phyloP scores from a whole-genome alignment of 2,797 vertebrate species.

The Rhinoraja longicauda region DNA sequence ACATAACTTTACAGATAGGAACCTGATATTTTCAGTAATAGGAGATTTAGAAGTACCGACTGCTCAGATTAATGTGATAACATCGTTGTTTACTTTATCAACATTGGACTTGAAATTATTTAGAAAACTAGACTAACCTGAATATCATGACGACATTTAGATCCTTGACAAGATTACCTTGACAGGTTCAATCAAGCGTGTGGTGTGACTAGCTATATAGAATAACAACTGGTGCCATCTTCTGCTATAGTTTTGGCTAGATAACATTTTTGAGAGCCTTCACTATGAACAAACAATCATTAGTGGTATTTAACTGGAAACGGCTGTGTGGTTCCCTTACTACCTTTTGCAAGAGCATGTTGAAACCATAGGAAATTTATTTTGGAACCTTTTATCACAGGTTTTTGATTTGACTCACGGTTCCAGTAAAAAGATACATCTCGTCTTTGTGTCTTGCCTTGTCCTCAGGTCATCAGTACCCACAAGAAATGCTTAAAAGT shows the following conservation, averaged over 20 bases:
- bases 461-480: background rate
- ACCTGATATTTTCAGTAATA: conserved; percentile 31
- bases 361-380: conserved; percentile 31
- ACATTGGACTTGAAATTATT: conserved; percentile 30
- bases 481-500: background rate
- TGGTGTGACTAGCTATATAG: conserved; percentile 28
- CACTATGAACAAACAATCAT: conserved; percentile 34
- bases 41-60: conserved; percentile 20
- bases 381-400: background rate
- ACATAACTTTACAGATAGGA: conserved; percentile 36
- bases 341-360: conserved; percentile 29
- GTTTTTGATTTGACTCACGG: conserved; percentile 7
- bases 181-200: conserved; percentile 35
- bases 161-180: conserved; percentile 35
- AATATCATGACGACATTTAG: conserved; percentile 37
- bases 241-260: conserved; percentile 40
- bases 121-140: conserved; percentile 35
- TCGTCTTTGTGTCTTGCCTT: background rate
- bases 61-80: conserved; percentile 30
- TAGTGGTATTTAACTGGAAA: conserved; percentile 19
- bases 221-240: conserved; percentile 42
- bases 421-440: background rate
- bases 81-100: conserved; percentile 38
- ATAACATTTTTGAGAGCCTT: conserved; percentile 34
- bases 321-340: conserved; percentile 6